A percentile compares a stretch with the other conserved stretches of the same genome.
Conservation (phyloP, 2,113 vertebrate species). For the Orycteropus afer region DNA sequence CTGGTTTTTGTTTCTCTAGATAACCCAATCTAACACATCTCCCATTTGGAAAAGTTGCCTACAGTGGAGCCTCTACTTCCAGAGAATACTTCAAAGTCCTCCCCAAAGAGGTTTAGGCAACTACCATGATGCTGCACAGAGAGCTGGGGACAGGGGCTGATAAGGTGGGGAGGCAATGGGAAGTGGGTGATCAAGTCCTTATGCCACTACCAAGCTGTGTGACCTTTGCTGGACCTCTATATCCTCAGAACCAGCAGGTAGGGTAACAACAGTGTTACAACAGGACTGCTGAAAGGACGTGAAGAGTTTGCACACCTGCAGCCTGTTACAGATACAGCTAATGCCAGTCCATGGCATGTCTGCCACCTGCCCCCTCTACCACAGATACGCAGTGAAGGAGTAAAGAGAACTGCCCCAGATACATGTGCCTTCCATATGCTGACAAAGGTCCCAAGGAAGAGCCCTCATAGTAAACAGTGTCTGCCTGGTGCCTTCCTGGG, state of each 20-base stretch:
- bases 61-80: background rate
- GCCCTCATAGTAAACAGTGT: background rate
- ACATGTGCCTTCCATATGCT: background rate
- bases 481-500: background rate
- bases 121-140: accelerated
- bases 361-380: background rate
- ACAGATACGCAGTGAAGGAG: background rate
- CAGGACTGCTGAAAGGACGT: accelerated
- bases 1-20: too few species aligned
- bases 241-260: background rate
- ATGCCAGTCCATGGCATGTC: background rate
- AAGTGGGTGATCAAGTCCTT: background rate
- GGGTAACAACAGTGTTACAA: background rate
- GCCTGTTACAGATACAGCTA: background rate
- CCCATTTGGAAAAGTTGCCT: background rate
- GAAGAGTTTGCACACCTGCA: background rate
- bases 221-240: background rate
- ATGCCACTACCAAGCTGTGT: background rate
- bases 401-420: background rate
- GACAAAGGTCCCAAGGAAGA: background rate
- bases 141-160: background rate
- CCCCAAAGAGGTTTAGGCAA: background rate
- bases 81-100: background rate
- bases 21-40: too few species aligned
- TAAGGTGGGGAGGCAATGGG: background rate